Evolutionary conservation across 2,113 vertebrate species (phyloP).

Genomic region (Emydura subglobosa): DNA sequence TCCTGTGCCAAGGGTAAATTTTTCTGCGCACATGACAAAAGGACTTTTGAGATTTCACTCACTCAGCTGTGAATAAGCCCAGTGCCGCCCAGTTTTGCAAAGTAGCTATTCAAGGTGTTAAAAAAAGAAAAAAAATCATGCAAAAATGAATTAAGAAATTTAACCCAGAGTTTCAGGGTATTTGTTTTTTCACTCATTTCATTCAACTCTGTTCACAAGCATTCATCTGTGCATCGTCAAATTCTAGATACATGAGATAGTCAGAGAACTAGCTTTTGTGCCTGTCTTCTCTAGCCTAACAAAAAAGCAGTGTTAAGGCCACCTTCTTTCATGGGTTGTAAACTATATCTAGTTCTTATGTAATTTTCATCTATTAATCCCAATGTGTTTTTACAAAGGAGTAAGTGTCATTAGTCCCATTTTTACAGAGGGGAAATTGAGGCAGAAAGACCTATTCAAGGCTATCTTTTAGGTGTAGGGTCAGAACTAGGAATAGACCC

Average conservation of each 20-base stretch:
- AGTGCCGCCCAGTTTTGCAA: background rate
- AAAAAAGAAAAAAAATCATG: background rate
- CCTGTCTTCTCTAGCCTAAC: rapidly evolving
- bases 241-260: rapidly evolving
- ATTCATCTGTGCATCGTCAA: rapidly evolving
- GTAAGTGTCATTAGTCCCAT: rapidly evolving
- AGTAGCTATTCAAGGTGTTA: background rate
- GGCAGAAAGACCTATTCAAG: background rate
- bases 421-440: background rate
- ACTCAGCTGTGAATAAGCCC: background rate
- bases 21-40: background rate
- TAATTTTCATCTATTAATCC: rapidly evolving
- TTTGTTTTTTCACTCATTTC: rapidly evolving
- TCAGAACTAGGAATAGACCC: background rate
- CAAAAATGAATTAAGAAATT: background rate
- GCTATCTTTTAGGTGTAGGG: background rate
- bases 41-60: background rate
- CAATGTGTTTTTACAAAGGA: rapidly evolving
- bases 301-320: rapidly evolving
- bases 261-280: rapidly evolving
- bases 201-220: rapidly evolving
- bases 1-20: background rate
- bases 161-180: background rate
- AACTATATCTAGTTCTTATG: rapidly evolving
- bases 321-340: background rate